These are phyloP conservation scores for Drosophila jambulina DNA, from an alignment of 1,140 invertebrate genomes.

Conservation along the genomic window DNA sequence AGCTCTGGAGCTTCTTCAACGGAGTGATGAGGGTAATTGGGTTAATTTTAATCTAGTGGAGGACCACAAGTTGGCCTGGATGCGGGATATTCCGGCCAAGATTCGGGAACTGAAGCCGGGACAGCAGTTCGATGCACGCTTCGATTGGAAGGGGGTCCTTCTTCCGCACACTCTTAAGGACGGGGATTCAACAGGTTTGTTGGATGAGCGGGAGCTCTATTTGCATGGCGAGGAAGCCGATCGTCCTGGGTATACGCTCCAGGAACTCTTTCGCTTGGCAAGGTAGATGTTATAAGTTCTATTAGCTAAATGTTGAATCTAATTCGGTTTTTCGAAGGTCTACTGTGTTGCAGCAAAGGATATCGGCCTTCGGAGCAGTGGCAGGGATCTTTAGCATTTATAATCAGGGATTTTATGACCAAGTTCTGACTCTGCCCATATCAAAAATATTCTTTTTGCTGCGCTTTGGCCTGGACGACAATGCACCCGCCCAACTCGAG, in stretches of 20 bases:
- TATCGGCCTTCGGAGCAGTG: slow-evolving; percentile 91
- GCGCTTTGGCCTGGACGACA: slow-evolving; percentile 94
- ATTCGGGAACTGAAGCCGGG: slow-evolving; percentile 84
- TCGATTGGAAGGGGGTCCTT: slow-evolving; percentile 89
- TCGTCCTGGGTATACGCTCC: slow-evolving; percentile 94
- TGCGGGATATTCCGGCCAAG: slow-evolving; percentile 88
- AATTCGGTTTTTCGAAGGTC: slow-evolving; percentile 81
- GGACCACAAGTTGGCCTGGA: slow-evolving; percentile 94
- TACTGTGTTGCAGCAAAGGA: slow-evolving; percentile 91
- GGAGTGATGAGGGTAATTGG: slow-evolving; percentile 89
- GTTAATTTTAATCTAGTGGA: slow-evolving; percentile 93
- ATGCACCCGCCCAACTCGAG: slow-evolving; percentile 89
- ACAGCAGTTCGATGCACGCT: slow-evolving; percentile 90
- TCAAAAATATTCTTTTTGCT: slow-evolving; percentile 92
- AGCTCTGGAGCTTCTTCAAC: slow-evolving; percentile 87
- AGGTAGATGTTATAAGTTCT: slow-evolving; percentile 29
- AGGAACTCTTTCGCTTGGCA: slow-evolving; percentile 92
- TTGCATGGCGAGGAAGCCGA: slow-evolving; percentile 97
- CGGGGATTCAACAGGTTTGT: slow-evolving; percentile 86
- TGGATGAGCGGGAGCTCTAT: slow-evolving; percentile 90
- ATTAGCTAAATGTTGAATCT: neutral
- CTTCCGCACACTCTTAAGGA: slow-evolving; percentile 87
- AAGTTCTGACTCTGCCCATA: slow-evolving; percentile 87
- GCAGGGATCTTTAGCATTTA: slow-evolving; percentile 92
- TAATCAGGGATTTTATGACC: slow-evolving; percentile 90